These are phyloP conservation scores for Ornithoptera priamus DNA, from an alignment of 2,888 invertebrate genomes.

Conservation along the genomic window DNA sequence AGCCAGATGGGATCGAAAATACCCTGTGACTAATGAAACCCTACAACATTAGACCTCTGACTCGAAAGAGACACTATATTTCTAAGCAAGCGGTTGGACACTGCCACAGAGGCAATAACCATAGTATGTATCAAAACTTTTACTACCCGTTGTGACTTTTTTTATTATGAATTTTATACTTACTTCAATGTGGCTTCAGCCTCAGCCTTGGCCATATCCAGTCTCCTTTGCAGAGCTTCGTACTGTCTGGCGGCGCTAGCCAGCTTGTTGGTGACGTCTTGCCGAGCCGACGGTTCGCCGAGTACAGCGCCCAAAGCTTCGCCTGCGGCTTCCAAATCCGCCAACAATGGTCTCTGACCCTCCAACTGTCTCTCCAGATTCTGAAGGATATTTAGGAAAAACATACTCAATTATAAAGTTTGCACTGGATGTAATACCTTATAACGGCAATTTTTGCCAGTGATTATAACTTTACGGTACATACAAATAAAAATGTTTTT, in stretches of 20 bases:
- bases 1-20: no score
- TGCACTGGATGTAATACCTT: no score
- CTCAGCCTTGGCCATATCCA: slow-evolving; percentile 94
- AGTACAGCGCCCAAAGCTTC: slow-evolving; percentile 91
- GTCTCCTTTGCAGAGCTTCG: slow-evolving; percentile 92
- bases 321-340: slow-evolving; percentile 95
- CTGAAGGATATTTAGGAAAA: slow-evolving; percentile 39
- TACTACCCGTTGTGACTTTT: neutral
- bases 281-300: slow-evolving; percentile 93
- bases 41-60: no score
- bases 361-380: slow-evolving; percentile 93
- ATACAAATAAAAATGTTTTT: no score
- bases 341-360: slow-evolving; percentile 91
- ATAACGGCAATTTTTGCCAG: no score
- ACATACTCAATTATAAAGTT: no score
- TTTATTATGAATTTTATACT: slow-evolving; percentile 44
- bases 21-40: no score
- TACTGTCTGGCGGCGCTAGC: slow-evolving; percentile 93
- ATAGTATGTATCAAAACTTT: neutral
- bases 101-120: no score
- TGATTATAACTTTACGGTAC: no score
- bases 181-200: slow-evolving; percentile 88
- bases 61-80: neutral
- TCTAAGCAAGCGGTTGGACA: no score
- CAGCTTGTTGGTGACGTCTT: slow-evolving; percentile 94